Base-by-base conservation (phyloP, 2,888 invertebrate genomes). In the Clepsis dumicolana region DNA sequence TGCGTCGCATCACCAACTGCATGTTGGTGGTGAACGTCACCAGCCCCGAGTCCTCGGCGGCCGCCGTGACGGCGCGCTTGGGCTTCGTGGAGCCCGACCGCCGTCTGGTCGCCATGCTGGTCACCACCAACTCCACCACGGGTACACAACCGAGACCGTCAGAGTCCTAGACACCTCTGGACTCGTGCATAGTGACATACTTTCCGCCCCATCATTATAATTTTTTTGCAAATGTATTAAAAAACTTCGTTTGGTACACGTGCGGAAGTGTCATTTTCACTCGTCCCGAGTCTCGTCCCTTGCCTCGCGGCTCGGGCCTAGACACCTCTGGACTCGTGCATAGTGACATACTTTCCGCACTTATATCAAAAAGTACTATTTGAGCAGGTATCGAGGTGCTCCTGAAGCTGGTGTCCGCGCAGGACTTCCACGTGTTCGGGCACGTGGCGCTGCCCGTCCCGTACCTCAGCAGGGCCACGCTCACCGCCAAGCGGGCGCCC, bases 11-110 rank as follows among this genome's bases (percentile, higher is more conserved):
- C 24, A 96, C 96, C 0, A 96, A 97, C 85, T 97, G 96, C 72
- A 96, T 96, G 95, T 82, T 97, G 1, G 94, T 94, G 0, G 94
- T 97, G 18, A 97, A 97, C 82, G 94, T 97, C 3, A 97, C 96
- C 0, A 67, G 21, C 29, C 62, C 97, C 0, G 89, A 96, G 57
- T 95, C 96, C 59, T 95, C 95, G 65, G 95, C 95, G 77, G 92
- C 95, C 0, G 94, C 94, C 14, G 93, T 96, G 21, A 94, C 94
- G 0, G 96, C 96, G 0, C 90, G 96, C 2, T 95, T 97, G 75
- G 97, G 97, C 0, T 94, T 97, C 65, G 95, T 96, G 1, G 96
- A 97, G 73, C 91, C 94, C 4, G 94, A 96, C 61, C 92, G 95
- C 56, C 96, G 97, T 82, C 86, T 96, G 0, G 96, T 97, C 0